Base-by-base conservation (phyloP, 1,140 invertebrate species). In the Harpegnathos saltator region DNA sequence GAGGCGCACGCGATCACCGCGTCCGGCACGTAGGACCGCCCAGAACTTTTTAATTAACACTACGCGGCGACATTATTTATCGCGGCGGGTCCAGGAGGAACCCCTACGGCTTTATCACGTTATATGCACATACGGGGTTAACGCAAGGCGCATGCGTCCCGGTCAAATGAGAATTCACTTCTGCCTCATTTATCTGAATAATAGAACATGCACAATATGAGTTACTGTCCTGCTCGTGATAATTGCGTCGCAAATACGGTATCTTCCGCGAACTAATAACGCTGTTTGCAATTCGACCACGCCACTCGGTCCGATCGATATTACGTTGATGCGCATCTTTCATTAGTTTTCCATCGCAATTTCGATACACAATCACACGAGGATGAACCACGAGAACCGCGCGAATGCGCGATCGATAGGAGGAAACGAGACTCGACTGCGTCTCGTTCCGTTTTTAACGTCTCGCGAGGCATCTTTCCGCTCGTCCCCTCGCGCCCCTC, bases 131-230 rank as follows among this genome's bases (percentile, higher is more conserved):
- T 9, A 29, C 52, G 3, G 22, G 58, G 29, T 56, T 69, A 78
- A 78, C 33, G 58, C 22, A 11, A 9, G 63, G 63, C 75, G 75
- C 75, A 80, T 80, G 65, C 75, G 75, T 69, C 75, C 56, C 52
- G 75, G 63, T 80, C 65, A 71, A 80, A 71, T 71, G 75, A 80
- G 75, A 69, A 80, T 80, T 80, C 50, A 80, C 65, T 78, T 78
- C 75, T 50, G 52, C 63, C 75, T 80, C 65, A 80, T 71, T 80
- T 80, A 80, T 80, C 65, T 71, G 75, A 80, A 80, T 78, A 78
- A 78, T 80, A 59, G 65, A 80, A 80, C 65, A 80, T 59, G 65
- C 75, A 24, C 75, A 52, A 80, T 80, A 48, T 80, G 65, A 58
- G 65, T 78, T 78, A 78, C 38, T 22, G 33, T 69, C 52, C 33